Percentiles rank a stretch among this genome's conserved stretches.
These are phyloP conservation scores for Turdus rufiventris DNA, from an alignment of 2,113 vertebrate species.

Conservation along the genomic window DNA sequence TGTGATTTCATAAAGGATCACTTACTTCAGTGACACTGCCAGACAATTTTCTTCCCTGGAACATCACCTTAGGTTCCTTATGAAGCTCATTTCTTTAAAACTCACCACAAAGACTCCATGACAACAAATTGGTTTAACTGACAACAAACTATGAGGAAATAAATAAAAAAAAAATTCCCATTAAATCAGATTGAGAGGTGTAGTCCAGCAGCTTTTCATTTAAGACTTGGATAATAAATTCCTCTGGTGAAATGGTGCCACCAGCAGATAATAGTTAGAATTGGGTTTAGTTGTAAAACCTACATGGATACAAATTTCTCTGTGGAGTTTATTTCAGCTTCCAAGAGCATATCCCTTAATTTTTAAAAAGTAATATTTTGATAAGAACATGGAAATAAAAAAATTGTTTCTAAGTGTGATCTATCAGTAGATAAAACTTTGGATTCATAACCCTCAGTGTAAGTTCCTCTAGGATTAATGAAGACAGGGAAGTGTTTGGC, in stretches of 20 bases:
- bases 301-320: not conserved
- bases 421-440: not conserved
- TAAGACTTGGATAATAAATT: not conserved
- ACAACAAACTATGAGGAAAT: not conserved
- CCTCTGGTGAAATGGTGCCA: slow-evolving; percentile 56
- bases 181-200: not conserved
- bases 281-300: not conserved
- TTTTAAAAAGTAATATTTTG: not conserved
- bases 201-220: not conserved
- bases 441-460: not conserved
- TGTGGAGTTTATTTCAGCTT: not conserved
- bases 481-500: not conserved
- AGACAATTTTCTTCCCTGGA: not conserved
- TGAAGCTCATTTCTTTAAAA: not conserved
- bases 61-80: not conserved
- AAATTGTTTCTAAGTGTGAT: not conserved
- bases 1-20: not conserved
- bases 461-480: not conserved
- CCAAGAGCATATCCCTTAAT: not conserved
- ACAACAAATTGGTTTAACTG: not conserved
- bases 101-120: not conserved
- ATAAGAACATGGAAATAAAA: not conserved
- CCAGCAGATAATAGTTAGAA: slow-evolving; percentile 58
- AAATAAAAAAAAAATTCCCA: not conserved
- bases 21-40: not conserved